A percentile compares a stretch with the other conserved stretches of the same genome.
Evolutionary conservation across 2,113 vertebrate genomes (phyloP).

Genomic region (Protobothrops mucrosquamatus): DNA sequence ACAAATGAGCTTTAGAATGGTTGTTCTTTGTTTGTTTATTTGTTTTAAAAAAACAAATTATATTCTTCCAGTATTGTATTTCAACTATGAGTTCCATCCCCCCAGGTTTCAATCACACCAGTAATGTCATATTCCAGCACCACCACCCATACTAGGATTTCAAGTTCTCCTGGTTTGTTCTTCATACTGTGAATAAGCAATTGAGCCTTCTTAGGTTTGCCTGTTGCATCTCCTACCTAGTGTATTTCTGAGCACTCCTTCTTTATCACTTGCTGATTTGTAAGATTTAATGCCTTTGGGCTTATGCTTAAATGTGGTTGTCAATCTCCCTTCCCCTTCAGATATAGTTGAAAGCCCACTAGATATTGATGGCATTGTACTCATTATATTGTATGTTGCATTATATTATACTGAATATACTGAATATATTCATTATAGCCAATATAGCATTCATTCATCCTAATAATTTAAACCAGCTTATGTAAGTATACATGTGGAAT

Average conservation of each 20-base stretch:
- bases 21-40: neutral
- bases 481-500: neutral
- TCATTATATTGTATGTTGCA: neutral
- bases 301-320: neutral
- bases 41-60: neutral
- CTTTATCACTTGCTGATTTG: neutral
- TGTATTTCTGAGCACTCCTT: neutral
- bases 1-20: neutral
- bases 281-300: neutral
- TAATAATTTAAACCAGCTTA: neutral
- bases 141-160: neutral
- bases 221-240: neutral
- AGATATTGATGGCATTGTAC: neutral
- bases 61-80: neutral
- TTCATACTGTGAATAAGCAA: neutral
- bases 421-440: neutral
- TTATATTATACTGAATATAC: neutral
- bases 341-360: neutral
- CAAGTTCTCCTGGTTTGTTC: neutral
- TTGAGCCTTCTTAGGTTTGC: neutral
- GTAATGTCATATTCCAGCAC: neutral
- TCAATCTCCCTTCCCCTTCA: neutral
- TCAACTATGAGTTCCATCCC: neutral
- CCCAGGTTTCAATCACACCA: neutral
- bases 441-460: neutral